Percentiles rank a stretch among this genome's conserved stretches.
These are phyloP conservation scores for Astyanax mexicanus DNA, from an alignment of 2,797 vertebrate species.

Conservation along the genomic window DNA sequence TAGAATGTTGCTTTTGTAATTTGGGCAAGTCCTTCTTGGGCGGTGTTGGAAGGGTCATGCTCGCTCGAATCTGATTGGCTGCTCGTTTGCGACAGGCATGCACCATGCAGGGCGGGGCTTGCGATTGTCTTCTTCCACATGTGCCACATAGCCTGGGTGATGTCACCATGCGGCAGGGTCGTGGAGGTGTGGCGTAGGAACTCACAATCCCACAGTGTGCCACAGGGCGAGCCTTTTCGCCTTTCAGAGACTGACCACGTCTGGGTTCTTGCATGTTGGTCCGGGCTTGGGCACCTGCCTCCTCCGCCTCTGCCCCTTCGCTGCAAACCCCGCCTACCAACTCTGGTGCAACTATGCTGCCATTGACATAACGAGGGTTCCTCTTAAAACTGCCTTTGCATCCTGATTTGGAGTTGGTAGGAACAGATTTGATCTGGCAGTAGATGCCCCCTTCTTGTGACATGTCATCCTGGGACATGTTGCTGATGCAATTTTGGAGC, in stretches of 20 bases:
- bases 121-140: conserved; percentile 76
- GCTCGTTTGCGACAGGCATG: conserved; percentile 72
- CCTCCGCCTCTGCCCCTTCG: conserved; percentile 67
- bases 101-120: conserved; percentile 74
- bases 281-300: conserved; percentile 46
- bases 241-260: conserved; percentile 73
- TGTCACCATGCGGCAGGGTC: conserved; percentile 68
- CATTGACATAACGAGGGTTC: conserved; percentile 77
- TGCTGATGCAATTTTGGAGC: conserved; percentile 77
- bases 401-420: conserved; percentile 62
- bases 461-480: conserved; percentile 72
- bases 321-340: conserved; percentile 79
- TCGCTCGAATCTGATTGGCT: conserved; percentile 69
- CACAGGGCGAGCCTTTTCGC: conserved; percentile 64
- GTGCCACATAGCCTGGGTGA: conserved; percentile 70
- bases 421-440: conserved; percentile 75
- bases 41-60: conserved; percentile 78
- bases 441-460: conserved; percentile 77
- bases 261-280: conserved; percentile 60
- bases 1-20: conserved; percentile 47
- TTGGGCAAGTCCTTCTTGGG: conserved; percentile 52
- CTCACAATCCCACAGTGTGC: conserved; percentile 66
- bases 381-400: conserved; percentile 63
- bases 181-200: conserved; percentile 72
- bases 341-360: conserved; percentile 80